Evolutionary conservation across 2,113 vertebrate genomes (phyloP).

Genomic region (Ceratotherium simum): DNA sequence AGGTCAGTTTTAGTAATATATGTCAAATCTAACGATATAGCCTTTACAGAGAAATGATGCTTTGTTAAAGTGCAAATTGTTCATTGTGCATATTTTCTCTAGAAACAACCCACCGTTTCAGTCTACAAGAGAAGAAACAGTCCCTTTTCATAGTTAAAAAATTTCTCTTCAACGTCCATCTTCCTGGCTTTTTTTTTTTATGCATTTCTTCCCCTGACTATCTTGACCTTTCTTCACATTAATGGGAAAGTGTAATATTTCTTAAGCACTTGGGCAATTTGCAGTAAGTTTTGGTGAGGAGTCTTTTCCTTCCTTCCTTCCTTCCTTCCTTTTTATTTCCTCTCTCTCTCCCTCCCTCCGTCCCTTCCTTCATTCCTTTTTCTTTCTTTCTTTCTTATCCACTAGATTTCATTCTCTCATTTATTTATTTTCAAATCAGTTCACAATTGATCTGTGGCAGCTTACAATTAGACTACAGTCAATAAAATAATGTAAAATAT

Average conservation of each 20-base stretch:
- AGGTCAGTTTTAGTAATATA: background rate
- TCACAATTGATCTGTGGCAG: background rate
- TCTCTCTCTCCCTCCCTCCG: too few species aligned
- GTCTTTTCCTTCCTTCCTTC: too few species aligned
- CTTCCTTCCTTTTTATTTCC: too few species aligned
- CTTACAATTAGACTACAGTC: background rate
- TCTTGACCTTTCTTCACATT: background rate
- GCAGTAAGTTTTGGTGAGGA: background rate
- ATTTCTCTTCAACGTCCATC: background rate
- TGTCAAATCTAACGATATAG: background rate
- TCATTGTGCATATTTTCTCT: background rate
- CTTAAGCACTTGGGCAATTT: background rate
- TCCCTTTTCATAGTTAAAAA: background rate
- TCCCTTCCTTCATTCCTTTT: too few species aligned
- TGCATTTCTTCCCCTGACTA: background rate
- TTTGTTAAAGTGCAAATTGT: background rate
- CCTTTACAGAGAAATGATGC: background rate
- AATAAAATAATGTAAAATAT: constrained; percentile 20
- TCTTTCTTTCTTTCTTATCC: fast-evolving
- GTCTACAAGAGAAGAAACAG: background rate
- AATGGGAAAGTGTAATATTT: background rate
- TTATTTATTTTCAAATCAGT: background rate
- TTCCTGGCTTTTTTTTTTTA: background rate
- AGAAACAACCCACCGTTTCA: background rate
- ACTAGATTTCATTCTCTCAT: background rate